Conservation (phyloP, 2,797 vertebrate species). For the Percopsis omiscomaycus region DNA sequence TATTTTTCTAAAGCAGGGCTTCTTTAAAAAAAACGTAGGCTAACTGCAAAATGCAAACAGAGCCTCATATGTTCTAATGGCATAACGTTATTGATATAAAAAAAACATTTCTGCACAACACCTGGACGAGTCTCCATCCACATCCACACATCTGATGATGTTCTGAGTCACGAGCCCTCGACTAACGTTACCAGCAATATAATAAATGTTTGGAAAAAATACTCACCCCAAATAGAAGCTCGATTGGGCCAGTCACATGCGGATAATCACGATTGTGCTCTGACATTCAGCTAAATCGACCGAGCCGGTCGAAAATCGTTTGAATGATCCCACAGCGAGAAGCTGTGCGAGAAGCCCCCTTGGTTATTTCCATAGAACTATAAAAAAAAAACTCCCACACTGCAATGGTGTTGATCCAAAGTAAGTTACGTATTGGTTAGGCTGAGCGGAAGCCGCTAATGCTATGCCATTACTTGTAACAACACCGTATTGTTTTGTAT, state of each 20-base stretch:
- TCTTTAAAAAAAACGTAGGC: no score
- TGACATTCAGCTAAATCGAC: constrained; percentile 29
- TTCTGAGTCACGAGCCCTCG: constrained; percentile 47
- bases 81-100: not conserved
- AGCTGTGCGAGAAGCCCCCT: constrained; percentile 40
- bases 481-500: no score
- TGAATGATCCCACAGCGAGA: constrained; percentile 19
- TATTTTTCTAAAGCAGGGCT: no score
- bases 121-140: constrained; percentile 29
- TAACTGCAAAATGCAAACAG: no score
- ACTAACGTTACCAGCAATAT: constrained; percentile 36
- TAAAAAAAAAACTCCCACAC: constrained; percentile 38
- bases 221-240: constrained; percentile 49
- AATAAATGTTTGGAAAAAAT: not conserved
- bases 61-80: no score
- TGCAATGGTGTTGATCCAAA: constrained; percentile 57
- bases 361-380: constrained; percentile 27
- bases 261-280: not conserved
- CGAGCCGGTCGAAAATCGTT: constrained; percentile 52
- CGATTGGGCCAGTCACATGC: not conserved
- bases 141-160: constrained; percentile 43
- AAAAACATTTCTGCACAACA: not conserved
- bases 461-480: no score
- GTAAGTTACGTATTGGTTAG: constrained; percentile 52
- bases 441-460: constrained; percentile 42